These are phyloP conservation scores for Alectoris magna DNA, from an alignment of 2,797 vertebrate species.

Conservation along the genomic window DNA sequence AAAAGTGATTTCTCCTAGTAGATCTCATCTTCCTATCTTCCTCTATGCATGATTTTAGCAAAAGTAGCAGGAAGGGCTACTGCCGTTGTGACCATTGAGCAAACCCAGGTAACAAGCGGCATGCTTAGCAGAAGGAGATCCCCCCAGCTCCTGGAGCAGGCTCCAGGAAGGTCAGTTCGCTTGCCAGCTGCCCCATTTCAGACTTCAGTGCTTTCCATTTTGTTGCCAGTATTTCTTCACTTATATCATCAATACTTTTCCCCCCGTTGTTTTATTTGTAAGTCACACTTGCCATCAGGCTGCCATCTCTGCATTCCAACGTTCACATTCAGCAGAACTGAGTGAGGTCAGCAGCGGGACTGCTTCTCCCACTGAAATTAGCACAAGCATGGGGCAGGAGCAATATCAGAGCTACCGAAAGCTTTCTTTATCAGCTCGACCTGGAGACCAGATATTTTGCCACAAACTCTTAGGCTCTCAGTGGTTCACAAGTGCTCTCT, in stretches of 20 bases:
- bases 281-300: neutral
- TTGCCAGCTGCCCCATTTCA: neutral
- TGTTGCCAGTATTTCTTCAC: neutral
- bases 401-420: slow-evolving; percentile 12
- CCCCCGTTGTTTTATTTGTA: neutral
- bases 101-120: neutral
- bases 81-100: accelerated
- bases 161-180: neutral
- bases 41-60: neutral
- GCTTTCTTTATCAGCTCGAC: neutral
- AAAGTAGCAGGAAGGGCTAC: neutral
- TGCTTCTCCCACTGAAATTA: slow-evolving; percentile 14
- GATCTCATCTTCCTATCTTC: neutral
- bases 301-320: neutral
- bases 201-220: neutral
- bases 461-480: neutral
- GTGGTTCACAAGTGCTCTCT: neutral
- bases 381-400: neutral
- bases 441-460: slow-evolving; percentile 36
- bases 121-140: neutral
- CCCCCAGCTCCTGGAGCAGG: neutral
- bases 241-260: neutral
- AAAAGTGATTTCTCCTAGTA: neutral
- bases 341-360: neutral
- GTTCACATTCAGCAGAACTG: neutral